These are phyloP conservation scores for Potamilus streckersoni DNA, from an alignment of 1,140 invertebrate genomes.

Conservation along the genomic window DNA sequence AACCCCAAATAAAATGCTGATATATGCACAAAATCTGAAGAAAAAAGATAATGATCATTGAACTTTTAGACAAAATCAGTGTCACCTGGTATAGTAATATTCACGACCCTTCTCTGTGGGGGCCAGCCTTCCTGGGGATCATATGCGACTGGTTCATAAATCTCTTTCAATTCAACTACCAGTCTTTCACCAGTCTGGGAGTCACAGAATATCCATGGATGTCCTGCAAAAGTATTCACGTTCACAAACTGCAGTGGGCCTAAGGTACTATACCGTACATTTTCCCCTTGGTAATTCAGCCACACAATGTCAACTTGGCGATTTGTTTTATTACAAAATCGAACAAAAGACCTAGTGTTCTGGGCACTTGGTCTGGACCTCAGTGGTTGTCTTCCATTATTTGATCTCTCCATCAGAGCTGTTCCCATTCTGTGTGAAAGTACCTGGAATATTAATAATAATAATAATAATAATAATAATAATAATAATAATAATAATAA, in stretches of 20 bases:
- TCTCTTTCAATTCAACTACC: slow-evolving; percentile 44
- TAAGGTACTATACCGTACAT: slow-evolving; percentile 72
- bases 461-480: too few relatives aligned
- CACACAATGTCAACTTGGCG: slow-evolving; percentile 77
- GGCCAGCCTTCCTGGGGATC: slow-evolving; percentile 22
- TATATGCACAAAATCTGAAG: neutral
- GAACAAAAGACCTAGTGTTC: slow-evolving; percentile 69
- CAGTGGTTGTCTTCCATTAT: too few relatives aligned
- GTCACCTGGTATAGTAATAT: slow-evolving; percentile 48
- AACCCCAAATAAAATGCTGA: neutral
- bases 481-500: too few relatives aligned
- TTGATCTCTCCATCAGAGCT: too few relatives aligned
- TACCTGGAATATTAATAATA: too few relatives aligned
- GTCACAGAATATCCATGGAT: slow-evolving; percentile 81
- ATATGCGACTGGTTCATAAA: slow-evolving; percentile 42
- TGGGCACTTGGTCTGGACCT: too few relatives aligned
- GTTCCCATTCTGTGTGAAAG: too few relatives aligned
- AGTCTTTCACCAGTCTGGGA: slow-evolving; percentile 73
- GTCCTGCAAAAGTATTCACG: slow-evolving; percentile 78
- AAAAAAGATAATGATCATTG: neutral
- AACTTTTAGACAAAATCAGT: neutral
- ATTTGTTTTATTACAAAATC: slow-evolving; percentile 77
- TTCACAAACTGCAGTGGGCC: slow-evolving; percentile 70
- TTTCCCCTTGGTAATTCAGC: slow-evolving; percentile 75
- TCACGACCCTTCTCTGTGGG: slow-evolving; percentile 34